Evolutionary conservation across 2,113 vertebrate genomes (phyloP).

Genomic region (Argyrosomus japonicus): DNA sequence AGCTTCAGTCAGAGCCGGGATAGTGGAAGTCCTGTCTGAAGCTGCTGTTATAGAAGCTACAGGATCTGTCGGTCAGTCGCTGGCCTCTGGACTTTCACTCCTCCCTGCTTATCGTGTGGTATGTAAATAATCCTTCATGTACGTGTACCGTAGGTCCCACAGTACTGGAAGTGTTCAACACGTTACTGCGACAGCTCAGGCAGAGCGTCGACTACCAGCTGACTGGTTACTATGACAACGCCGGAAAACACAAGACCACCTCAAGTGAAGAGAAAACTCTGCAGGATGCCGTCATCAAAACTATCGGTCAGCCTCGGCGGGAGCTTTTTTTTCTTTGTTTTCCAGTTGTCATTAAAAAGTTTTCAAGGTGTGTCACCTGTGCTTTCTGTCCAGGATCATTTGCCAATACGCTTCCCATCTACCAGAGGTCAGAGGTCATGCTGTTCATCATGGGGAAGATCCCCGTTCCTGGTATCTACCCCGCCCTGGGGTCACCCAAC

Average conservation of each 20-base stretch:
- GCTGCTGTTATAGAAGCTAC: slow-evolving; percentile 90
- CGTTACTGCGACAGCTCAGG: slow-evolving; percentile 89
- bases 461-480: slow-evolving; percentile 89
- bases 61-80: slow-evolving; percentile 88
- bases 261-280: slow-evolving; percentile 88
- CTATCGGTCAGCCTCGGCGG: slow-evolving; percentile 82
- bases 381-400: slow-evolving; percentile 86
- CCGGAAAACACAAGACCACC: slow-evolving; percentile 73
- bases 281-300: slow-evolving; percentile 92
- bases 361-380: background rate
- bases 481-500: slow-evolving; percentile 84
- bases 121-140: background rate
- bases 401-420: slow-evolving; percentile 90
- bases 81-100: too few species aligned
- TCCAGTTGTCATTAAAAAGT: background rate
- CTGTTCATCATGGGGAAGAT: slow-evolving; percentile 97
- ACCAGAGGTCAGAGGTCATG: slow-evolving; percentile 96
- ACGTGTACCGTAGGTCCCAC: slow-evolving; percentile 84
- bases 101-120: background rate
- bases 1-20: slow-evolving; percentile 88
- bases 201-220: slow-evolving; percentile 93
- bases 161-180: slow-evolving; percentile 94
- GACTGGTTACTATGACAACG: slow-evolving; percentile 87
- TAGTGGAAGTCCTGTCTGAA: slow-evolving; percentile 92
- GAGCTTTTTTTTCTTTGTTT: background rate